Conservation (phyloP, 1,140 invertebrate genomes). For the Bombus terrestris region DNA sequence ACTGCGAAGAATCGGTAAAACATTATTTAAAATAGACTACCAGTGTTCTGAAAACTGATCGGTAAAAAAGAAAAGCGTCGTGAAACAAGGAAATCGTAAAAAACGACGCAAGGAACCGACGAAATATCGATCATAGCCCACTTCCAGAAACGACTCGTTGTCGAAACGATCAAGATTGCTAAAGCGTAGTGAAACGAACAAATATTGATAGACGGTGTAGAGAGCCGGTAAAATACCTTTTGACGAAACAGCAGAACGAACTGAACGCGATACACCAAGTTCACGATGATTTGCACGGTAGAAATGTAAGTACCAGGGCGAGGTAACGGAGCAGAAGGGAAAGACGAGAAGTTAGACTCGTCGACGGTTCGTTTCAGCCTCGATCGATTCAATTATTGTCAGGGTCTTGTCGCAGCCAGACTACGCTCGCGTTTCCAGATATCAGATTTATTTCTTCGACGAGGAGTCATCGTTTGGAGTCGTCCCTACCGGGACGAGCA, state of each 20-base stretch:
- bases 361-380: conserved; percentile 32
- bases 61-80: not conserved
- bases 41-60: not conserved
- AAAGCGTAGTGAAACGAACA: not conserved
- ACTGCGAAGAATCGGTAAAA: not conserved
- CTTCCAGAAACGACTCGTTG: not conserved
- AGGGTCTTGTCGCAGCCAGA: conserved; percentile 17
- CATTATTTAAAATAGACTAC: not conserved
- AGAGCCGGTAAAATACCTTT: not conserved
- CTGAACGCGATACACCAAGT: not conserved
- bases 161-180: not conserved
- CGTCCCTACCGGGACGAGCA: conserved; percentile 14
- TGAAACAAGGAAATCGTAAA: not conserved
- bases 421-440: conserved; percentile 26
- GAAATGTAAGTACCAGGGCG: not conserved
- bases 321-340: not conserved
- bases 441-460: conserved; percentile 37
- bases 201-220: not conserved
- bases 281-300: not conserved
- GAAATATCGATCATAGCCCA: not conserved
- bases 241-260: not conserved
- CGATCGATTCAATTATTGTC: conserved; percentile 41
- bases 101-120: not conserved
- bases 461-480: conserved; percentile 27
- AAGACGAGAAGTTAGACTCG: conserved; percentile 4